Evolutionary conservation across 2,888 invertebrate species (phyloP).

Genomic region (Philonicus albiceps): DNA sequence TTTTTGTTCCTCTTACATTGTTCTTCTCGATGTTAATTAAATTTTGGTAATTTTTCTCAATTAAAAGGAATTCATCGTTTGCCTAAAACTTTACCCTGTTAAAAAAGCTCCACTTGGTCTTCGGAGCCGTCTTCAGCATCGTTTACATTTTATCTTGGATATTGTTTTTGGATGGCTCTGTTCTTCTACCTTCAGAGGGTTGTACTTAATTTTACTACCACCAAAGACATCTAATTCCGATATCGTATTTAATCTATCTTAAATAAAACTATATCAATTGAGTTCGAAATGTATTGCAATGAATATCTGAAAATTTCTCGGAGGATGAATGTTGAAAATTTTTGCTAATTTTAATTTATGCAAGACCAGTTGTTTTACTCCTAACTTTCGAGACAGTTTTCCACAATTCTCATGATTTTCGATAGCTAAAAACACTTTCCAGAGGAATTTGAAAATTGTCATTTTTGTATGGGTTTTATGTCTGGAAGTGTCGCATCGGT

Average conservation of each 20-base stretch:
- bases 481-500: background rate
- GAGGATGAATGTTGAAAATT: background rate
- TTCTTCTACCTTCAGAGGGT: background rate
- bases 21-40: conserved; percentile 3
- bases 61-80: background rate
- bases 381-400: background rate
- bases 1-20: background rate
- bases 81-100: background rate
- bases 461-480: background rate
- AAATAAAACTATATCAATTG: background rate
- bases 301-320: background rate
- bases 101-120: background rate
- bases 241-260: background rate
- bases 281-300: background rate
- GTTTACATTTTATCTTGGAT: background rate
- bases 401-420: background rate
- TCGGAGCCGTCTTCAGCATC: background rate
- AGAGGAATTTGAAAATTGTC: background rate
- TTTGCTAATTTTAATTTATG: background rate
- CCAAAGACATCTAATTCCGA: background rate
- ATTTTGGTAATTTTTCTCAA: conserved; percentile 12
- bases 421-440: background rate
- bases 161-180: background rate
- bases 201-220: background rate
- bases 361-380: background rate